Base-by-base conservation (phyloP, 1,140 invertebrate species). In the Drosophila leontia region DNA sequence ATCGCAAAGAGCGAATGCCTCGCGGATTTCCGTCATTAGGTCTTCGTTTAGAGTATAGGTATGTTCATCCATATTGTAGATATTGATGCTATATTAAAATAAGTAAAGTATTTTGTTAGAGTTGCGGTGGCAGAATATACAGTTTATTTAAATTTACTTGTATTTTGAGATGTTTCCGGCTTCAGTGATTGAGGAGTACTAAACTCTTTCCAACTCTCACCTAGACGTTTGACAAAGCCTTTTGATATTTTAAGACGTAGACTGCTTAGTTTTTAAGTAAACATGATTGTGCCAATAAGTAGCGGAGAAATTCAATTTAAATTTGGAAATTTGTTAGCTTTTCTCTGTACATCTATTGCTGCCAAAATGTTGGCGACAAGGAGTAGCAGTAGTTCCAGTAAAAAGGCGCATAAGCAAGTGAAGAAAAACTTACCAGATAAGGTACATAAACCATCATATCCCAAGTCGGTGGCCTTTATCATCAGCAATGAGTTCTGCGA, bases 401-500 rank as follows among this genome's bases (percentile, higher is more conserved):
- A 3, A 7, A 8, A 9, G 7, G 1, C 3, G 11, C 7, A 2
- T 7, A 3, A 53, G 6, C 6, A 45, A 23, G 11, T 7, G 12
- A 45, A 45, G 50, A 1, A 29, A 5, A 26, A 26, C 26, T 26
- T 3, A 26, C 26, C 26, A 26, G 23, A 23, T 23, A 26, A 26
- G 26, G 26, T 5, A 26, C 26, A 29, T 0, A 6, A 29, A 29
- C 26, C 26, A 5, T 32, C 61, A 23, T 99, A 98, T 92, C 98
- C 98, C 1, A 96, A 95, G 90, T 95, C 97, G 5, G 96, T 99
- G 13, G 97, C 96, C 82, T 98, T 99, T 92, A 99, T 99, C 83
- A 94, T 99, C 59, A 96, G 95, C 91, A 99, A 98, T 95, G 98
- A 99, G 93, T 98, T 99, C 92, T 99, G 98, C 93, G 98, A 99